Evolutionary conservation across 2,113 vertebrate species (phyloP), one percentile per base, ranked within the genome.

Genomic region (Sander vitreus): DNA sequence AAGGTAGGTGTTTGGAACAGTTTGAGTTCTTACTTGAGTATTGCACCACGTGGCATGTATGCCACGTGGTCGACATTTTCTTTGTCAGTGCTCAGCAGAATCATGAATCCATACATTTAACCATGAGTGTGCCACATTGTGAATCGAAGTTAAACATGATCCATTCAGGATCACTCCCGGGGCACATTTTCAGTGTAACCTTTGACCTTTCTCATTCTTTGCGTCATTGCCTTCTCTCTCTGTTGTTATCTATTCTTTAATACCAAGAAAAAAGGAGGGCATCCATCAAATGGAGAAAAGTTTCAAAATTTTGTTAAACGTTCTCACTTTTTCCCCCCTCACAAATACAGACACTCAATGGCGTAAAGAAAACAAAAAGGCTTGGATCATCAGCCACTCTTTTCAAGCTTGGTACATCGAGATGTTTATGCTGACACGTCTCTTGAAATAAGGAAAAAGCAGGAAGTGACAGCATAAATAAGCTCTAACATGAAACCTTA

Each of bases 1-100:
- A 65, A 53, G 78, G 73, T 79, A 67, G 53, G 39, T 76, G 62
- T 91, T 65, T 63, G 33, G n/a, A n/a, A 60, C 3, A 64, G 51
- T 33, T 48, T 57, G 0, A 23, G 59, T 81, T 76, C 33, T 55
- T 2, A 43, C 39, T 79, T 60, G 1, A 74, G 25, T 21, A 33
- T 66, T 5, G n/a, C 43, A n/a, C n/a, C n/a, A n/a, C n/a, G n/a
- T n/a, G n/a, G n/a, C n/a, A n/a, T n/a, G n/a, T n/a, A n/a, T 43
- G 30, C 13, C 21, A 8, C 53, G 43, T 48, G 23, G 3, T n/a
- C 14, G 45, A 36, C 11, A 19, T n/a, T 63, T 6, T 39, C 13
- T 74, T 25, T 11, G 21, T 23, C 48, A 9, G 54, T 55, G 13
- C 48, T 21, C 78, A 30, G 48, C 14, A 54, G 45, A 59, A 25